Conservation (phyloP, 2,113 vertebrate species). For the Formicarius rufipectus region DNA sequence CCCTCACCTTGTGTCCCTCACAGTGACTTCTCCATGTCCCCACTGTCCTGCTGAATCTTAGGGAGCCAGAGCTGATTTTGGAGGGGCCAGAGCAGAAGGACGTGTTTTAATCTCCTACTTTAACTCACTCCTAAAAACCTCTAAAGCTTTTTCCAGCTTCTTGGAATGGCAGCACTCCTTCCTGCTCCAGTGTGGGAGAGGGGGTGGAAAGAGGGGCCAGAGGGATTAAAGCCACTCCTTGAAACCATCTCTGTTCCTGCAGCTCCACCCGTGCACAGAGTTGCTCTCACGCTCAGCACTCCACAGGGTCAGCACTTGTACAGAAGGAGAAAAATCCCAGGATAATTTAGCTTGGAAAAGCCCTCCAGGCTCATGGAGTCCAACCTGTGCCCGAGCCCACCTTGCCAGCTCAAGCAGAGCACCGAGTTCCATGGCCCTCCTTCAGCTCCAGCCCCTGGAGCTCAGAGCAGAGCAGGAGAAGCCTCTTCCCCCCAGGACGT, state of each 20-base stretch:
- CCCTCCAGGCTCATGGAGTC: neutral
- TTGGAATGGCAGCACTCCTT: neutral
- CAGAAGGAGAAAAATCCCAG: neutral
- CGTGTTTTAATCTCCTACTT: neutral
- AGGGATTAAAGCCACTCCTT: neutral
- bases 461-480: neutral
- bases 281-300: neutral
- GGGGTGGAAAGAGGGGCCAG: neutral
- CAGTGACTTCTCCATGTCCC: accelerated
- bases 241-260: neutral
- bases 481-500: neutral
- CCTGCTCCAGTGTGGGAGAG: neutral
- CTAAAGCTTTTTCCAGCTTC: neutral
- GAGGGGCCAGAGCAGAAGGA: neutral
- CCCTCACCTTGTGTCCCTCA: neutral
- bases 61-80: neutral
- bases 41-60: neutral
- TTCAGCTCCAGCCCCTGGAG: neutral
- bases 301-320: neutral
- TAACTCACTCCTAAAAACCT: neutral
- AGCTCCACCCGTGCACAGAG: neutral
- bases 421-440: neutral
- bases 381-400: neutral
- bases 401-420: neutral
- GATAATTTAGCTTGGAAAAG: neutral